phyloP scores from a whole-genome alignment of 2,888 invertebrate genomes.

The Mechanitis messenoides region DNA sequence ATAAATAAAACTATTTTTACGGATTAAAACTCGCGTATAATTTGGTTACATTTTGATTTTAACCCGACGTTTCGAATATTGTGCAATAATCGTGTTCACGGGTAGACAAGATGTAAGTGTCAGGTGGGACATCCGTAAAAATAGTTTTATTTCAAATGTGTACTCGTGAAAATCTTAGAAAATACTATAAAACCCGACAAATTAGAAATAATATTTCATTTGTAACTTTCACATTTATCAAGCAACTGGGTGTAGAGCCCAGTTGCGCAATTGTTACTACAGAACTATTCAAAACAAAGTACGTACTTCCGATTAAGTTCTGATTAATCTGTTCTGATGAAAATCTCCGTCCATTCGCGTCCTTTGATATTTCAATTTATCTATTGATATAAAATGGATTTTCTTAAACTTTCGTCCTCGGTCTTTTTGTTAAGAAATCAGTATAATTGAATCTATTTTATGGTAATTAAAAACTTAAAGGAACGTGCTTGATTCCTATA shows the following conservation, averaged over 20 bases:
- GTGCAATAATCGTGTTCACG: too few relatives aligned
- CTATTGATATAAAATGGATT: not conserved
- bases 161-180: too few relatives aligned
- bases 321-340: constrained; percentile 16
- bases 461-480: too few relatives aligned
- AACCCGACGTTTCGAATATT: too few relatives aligned
- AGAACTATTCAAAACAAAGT: not conserved
- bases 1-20: too few relatives aligned
- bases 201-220: not conserved
- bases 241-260: not conserved
- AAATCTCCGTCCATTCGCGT: constrained; percentile 18
- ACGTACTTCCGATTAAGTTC: constrained; percentile 21
- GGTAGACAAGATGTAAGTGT: too few relatives aligned
- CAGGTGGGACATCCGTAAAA: too few relatives aligned
- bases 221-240: not conserved
- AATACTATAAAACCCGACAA: not conserved
- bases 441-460: not conserved
- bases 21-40: too few relatives aligned
- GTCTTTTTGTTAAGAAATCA: not conserved
- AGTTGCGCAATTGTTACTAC: not conserved
- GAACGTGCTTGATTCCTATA: too few relatives aligned
- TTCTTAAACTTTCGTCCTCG: not conserved
- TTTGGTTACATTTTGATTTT: too few relatives aligned
- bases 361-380: constrained; percentile 11
- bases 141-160: too few relatives aligned